Conservation (phyloP, 2,888 invertebrate genomes). For the Cataglyphis rosenhaueri region DNA sequence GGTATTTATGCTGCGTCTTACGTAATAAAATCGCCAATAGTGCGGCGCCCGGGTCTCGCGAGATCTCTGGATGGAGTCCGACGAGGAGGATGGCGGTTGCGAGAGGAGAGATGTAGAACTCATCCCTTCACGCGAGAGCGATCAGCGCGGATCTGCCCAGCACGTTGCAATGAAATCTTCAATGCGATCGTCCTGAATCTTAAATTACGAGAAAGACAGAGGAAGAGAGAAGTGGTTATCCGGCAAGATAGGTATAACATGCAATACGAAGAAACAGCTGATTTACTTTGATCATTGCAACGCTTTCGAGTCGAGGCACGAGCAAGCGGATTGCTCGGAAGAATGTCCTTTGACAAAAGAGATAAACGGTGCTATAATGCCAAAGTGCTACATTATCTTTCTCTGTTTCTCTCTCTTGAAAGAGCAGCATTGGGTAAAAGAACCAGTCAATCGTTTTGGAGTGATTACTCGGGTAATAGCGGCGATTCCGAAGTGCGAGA, state of each 20-base stretch:
- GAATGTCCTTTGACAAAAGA: slow-evolving; percentile 46
- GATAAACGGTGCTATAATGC: slow-evolving; percentile 43
- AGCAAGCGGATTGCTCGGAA: slow-evolving; percentile 4
- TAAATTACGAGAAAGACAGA: slow-evolving; percentile 25
- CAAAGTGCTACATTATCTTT: slow-evolving; percentile 41
- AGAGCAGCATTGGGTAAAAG: slow-evolving; percentile 24
- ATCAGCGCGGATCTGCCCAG: slow-evolving; percentile 47
- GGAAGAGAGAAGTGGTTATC: slow-evolving; percentile 42
- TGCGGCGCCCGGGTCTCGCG: slow-evolving; percentile 61
- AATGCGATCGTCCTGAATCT: slow-evolving; percentile 18
- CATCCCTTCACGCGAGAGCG: slow-evolving; percentile 53
- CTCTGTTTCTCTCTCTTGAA: not conserved
- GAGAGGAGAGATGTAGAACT: slow-evolving; percentile 1
- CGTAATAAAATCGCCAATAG: slow-evolving; percentile 68
- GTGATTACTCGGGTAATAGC: slow-evolving; percentile 46
- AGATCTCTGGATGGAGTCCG: slow-evolving; percentile 31
- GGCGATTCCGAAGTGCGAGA: slow-evolving; percentile 43
- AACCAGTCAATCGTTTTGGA: slow-evolving; percentile 47
- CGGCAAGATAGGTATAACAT: slow-evolving; percentile 46
- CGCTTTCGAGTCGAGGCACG: slow-evolving; percentile 29
- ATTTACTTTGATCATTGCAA: slow-evolving; percentile 44
- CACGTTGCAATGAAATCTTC: slow-evolving; percentile 31
- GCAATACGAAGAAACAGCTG: slow-evolving; percentile 42
- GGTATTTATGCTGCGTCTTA: slow-evolving; percentile 70
- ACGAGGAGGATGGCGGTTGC: not conserved